These are phyloP conservation scores for Zaprionus tsacasi DNA, from an alignment of 1,140 invertebrate species.

Conservation along the genomic window DNA sequence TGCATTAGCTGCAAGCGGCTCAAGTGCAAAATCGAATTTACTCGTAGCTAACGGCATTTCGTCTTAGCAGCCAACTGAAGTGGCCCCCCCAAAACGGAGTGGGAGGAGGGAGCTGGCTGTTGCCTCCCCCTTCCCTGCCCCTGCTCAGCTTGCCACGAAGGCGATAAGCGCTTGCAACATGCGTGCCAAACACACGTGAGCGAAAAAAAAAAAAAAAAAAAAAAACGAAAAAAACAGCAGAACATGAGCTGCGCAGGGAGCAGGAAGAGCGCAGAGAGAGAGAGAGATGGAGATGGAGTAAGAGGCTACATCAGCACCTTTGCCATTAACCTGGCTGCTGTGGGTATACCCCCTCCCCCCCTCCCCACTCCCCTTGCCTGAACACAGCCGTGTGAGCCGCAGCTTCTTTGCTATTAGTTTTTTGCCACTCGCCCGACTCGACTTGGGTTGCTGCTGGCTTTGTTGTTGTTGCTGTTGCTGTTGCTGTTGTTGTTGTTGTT, in stretches of 20 bases:
- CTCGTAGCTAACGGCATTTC: constrained; percentile 72
- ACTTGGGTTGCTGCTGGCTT: not conserved
- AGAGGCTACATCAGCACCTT: constrained; percentile 63
- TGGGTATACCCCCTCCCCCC: constrained; percentile 5
- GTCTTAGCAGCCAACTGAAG: constrained; percentile 67
- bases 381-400: constrained; percentile 11
- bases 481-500: constrained; percentile 27
- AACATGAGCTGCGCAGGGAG: constrained; percentile 14
- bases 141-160: constrained; percentile 40
- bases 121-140: not conserved
- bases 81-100: not conserved
- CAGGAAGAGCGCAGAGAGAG: constrained; percentile 2
- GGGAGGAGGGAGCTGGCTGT: too few relatives aligned
- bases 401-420: constrained; percentile 77
- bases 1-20: constrained; percentile 77
- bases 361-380: not conserved
- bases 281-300: not conserved
- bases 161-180: constrained; percentile 75
- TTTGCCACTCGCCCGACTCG: constrained; percentile 47
- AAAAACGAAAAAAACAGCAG: constrained; percentile 13
- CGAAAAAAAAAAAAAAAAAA: constrained; percentile 17
- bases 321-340: constrained; percentile 70
- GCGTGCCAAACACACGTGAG: constrained; percentile 71
- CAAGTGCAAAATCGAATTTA: constrained; percentile 81
- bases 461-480: not conserved